Percentiles rank a stretch among this genome's conserved stretches.
Evolutionary conservation across 2,888 invertebrate genomes (phyloP).

Genomic region (Amiota communis): DNA sequence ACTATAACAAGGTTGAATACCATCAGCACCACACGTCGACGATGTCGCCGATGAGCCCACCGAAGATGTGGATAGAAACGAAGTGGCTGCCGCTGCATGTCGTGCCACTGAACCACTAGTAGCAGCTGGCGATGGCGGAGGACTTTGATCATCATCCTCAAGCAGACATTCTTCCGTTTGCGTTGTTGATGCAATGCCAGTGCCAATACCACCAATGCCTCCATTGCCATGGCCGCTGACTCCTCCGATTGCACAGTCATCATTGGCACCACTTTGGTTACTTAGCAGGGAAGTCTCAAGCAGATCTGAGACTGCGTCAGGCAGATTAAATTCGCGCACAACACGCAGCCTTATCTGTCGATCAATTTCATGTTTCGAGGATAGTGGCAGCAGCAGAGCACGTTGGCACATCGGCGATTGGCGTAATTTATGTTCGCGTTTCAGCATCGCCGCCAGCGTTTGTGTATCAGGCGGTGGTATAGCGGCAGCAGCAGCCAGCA

Average conservation of each 20-base stretch:
- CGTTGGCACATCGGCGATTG: slow-evolving; percentile 85
- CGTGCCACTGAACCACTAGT: slow-evolving; percentile 56
- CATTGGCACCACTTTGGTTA: slow-evolving; percentile 50
- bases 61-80: slow-evolving; percentile 72
- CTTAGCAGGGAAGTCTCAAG: slow-evolving; percentile 76
- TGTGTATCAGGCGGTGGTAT: slow-evolving; percentile 85
- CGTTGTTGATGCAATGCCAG: slow-evolving; percentile 57
- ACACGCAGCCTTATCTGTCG: slow-evolving; percentile 89
- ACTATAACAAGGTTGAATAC: slow-evolving; percentile 75
- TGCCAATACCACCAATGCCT: slow-evolving; percentile 42
- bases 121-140: slow-evolving; percentile 74
- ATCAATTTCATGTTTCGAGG: slow-evolving; percentile 84
- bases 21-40: slow-evolving; percentile 58
- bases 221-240: slow-evolving; percentile 37
- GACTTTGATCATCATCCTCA: slow-evolving; percentile 68
- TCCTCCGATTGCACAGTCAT: slow-evolving; percentile 33
- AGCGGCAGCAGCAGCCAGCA: slow-evolving; percentile 79
- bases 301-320: slow-evolving; percentile 88
- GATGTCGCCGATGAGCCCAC: slow-evolving; percentile 57
- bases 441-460: slow-evolving; percentile 85
- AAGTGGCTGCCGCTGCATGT: slow-evolving; percentile 44
- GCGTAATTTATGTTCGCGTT: slow-evolving; percentile 87
- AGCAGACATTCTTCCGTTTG: slow-evolving; percentile 65
- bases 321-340: slow-evolving; percentile 94
- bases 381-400: slow-evolving; percentile 83